Base-by-base conservation (phyloP, 2,797 vertebrate genomes). In the Anabacerthia variegaticeps region DNA sequence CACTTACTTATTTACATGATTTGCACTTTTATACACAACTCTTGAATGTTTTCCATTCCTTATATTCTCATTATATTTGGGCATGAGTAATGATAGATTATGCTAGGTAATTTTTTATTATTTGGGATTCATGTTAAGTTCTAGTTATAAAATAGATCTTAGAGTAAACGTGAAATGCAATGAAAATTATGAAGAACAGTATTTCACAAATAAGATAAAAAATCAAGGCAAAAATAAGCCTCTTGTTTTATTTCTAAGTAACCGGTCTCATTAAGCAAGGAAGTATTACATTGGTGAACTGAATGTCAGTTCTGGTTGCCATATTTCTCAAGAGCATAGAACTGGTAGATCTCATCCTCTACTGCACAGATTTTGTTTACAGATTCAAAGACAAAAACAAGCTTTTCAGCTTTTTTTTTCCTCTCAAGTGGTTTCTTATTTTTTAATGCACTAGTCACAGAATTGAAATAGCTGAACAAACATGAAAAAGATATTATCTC, bases 401-500 rank as follows among this genome's bases (percentile, higher is more conserved):
- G 78, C 59, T 87, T 93, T 89, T 94, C 76, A 86, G 85, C 32
- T 80, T 88, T 82, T 85, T 88, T 87, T 30, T 12, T 19, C 77
- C 66, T 92, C 81, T 52, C 44, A 79, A 85, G 52, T 65, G 88
- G 59, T 91, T 93, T 94, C 78, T 94, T 90, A 94, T 68, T 90
- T 95, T 61, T 92, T 84, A 95, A 94, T 92, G 92, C 94, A 92
- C 71, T 43, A 92, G 66, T 82, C 44, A 79, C 74, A 86, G 92
- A 84, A 88, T 41, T 79, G 88, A 96, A 96, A 88, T 73, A 92
- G 83, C 90, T 95, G 88, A 94, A 88, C 81, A 86, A 95, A 93
- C 94, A 96, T 90, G 83, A 95, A 86, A 93, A 92, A 94, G 94
- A 95, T 94, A 91, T 23, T 92, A 96, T 95, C 95, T 94, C 78